Evolutionary conservation across 2,113 vertebrate species (phyloP), one percentile per base, ranked within the genome.

Genomic region (Microcebus murinus): DNA sequence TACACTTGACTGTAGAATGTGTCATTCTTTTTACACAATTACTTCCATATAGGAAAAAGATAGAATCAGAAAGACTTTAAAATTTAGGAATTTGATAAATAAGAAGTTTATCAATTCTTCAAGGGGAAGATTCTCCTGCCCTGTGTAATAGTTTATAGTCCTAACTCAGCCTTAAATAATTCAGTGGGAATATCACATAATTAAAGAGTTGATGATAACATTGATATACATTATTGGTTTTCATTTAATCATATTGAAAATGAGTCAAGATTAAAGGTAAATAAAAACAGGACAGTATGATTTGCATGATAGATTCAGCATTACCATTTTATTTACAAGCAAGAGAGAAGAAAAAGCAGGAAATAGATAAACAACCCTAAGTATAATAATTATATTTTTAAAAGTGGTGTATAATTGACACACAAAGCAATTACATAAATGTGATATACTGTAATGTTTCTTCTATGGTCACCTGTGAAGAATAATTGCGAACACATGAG

Each of bases 401-500:
- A 67, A 14, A 86, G 18, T 68, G n/a, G 55, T 87, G 5, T 85
- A 13, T 88, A 96, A 96, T 48, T 77, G 82, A 74, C 67, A 76
- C 11, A 25, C 42, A 79, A 89, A 61, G 45, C 52, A 91, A 87
- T 83, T 95, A 95, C 7, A n/a, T 25, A 42, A 73, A 77, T 84
- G 10, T n/a, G 12, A 73, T 61, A 50, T 20, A 42, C 3, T 45
- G 6, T 50, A 55, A 55, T 57, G 17, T 79, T 90, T 82, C 55
- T 83, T 71, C 15, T 17, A 21, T 17, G 34, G 31, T 83, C 45
- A 39, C 39, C 74, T 80, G 6, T 61, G 36, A 95, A 67, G 70
- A 95, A 83, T 76, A 36, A 87, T 50, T 12, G 4, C 15, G 68
- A 89, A 71, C 39, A 14, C 39, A 23, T 10, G 52, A 57, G 1